A percentile compares a stretch with the other conserved stretches of the same genome.
Evolutionary conservation across 2,113 vertebrate genomes (phyloP).

Genomic region (Caranx melampygus): DNA sequence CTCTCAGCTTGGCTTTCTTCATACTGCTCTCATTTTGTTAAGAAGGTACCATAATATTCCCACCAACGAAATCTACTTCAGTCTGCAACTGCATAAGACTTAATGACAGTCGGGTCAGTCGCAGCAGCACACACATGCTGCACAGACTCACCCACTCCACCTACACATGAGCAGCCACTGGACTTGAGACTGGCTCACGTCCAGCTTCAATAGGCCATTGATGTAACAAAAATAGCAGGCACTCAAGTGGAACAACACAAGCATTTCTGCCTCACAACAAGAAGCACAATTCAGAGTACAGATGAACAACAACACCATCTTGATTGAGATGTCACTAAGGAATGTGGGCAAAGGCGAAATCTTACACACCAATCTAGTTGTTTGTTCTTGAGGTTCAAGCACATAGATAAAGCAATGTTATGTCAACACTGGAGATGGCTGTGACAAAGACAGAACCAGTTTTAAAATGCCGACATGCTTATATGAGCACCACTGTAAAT

Average conservation of each 20-base stretch:
- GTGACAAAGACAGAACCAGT: not conserved
- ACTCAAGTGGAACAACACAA: not conserved
- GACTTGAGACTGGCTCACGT: not conserved
- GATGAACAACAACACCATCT: not conserved
- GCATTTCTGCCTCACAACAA: not conserved
- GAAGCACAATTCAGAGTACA: not conserved
- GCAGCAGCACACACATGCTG: not conserved
- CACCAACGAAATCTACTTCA: not conserved
- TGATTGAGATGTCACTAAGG: not conserved
- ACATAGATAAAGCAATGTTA: not conserved
- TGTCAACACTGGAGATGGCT: not conserved
- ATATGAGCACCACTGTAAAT: not conserved
- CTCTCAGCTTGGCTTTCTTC: conserved; percentile 8
- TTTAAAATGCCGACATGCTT: too few species aligned
- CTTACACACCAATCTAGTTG: not conserved
- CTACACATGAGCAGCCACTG: conserved; percentile 22
- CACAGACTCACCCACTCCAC: not conserved
- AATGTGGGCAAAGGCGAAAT: not conserved
- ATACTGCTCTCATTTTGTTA: conserved; percentile 11
- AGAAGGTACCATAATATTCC: not conserved
- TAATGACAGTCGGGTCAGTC: not conserved
- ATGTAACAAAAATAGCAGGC: conserved; percentile 13
- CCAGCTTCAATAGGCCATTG: conserved; percentile 6
- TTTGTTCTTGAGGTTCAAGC: too few species aligned
- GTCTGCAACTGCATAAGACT: not conserved